A percentile compares a stretch with the other conserved stretches of the same genome.
Conservation (phyloP, 2,888 invertebrate genomes). For the Artemia sp. region DNA sequence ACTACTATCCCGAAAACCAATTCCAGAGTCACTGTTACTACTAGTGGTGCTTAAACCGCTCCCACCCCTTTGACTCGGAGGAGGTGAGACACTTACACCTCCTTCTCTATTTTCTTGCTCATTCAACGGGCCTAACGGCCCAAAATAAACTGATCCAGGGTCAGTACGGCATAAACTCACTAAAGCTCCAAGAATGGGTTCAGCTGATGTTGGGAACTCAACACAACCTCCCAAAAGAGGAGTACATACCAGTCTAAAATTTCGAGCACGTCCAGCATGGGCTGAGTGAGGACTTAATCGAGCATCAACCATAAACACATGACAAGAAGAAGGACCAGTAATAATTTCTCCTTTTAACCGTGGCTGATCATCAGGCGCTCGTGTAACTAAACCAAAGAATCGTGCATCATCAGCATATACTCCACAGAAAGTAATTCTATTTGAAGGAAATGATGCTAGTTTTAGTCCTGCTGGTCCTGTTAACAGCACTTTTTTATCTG, state of each 20-base stretch:
- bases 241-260: conserved; percentile 71
- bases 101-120: conserved; percentile 17
- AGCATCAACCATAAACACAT: conserved; percentile 83
- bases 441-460: conserved; percentile 69
- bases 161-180: conserved; percentile 37
- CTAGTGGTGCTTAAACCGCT: conserved; percentile 34
- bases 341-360: conserved; percentile 27
- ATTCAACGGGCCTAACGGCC: background rate
- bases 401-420: conserved; percentile 75
- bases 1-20: conserved; percentile 60
- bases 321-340: conserved; percentile 60
- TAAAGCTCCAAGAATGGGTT: conserved; percentile 42
- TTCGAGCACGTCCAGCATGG: conserved; percentile 59
- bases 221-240: conserved; percentile 44
- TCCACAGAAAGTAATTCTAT: conserved; percentile 70
- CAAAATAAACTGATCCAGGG: background rate
- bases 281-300: conserved; percentile 62
- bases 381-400: conserved; percentile 81
- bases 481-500: conserved; percentile 56
- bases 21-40: conserved; percentile 86
- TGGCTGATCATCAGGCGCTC: conserved; percentile 10
- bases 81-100: conserved; percentile 20
- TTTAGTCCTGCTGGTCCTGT: conserved; percentile 59
- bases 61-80: conserved; percentile 24
- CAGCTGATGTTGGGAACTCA: conserved; percentile 75